phyloP scores from a whole-genome alignment of 2,113 vertebrate species.

The Gnathochromis pfefferi region DNA sequence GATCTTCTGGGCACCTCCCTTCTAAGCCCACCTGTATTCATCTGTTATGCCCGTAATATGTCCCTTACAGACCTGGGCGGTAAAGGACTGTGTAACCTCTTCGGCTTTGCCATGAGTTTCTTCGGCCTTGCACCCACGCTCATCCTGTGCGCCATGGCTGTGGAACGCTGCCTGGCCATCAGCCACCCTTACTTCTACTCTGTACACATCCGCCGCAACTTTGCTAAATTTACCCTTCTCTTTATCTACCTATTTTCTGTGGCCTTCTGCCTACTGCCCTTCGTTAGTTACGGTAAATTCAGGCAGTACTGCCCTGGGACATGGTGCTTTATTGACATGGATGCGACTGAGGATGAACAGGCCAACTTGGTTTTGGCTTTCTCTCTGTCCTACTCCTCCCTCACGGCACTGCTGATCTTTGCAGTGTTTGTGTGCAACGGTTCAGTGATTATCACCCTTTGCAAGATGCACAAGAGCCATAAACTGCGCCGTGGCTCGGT shows the following conservation, averaged over 20 bases:
- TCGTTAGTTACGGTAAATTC: constrained; percentile 73
- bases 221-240: constrained; percentile 71
- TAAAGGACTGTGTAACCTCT: constrained; percentile 68
- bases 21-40: constrained; percentile 82
- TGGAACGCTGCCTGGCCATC: constrained; percentile 88
- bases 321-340: constrained; percentile 88
- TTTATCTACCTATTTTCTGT: constrained; percentile 73
- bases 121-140: constrained; percentile 82
- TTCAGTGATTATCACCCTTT: constrained; percentile 81
- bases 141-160: constrained; percentile 82
- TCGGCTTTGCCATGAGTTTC: constrained; percentile 83
- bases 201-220: constrained; percentile 65
- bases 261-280: constrained; percentile 77
- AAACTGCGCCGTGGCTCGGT: constrained; percentile 64
- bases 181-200: constrained; percentile 85
- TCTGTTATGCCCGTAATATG: constrained; percentile 73
- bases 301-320: constrained; percentile 86
- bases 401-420: constrained; percentile 77
- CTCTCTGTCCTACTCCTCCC: constrained; percentile 79
- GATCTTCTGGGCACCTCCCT: constrained; percentile 85
- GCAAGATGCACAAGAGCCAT: constrained; percentile 82
- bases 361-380: constrained; percentile 66
- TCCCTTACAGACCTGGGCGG: constrained; percentile 68
- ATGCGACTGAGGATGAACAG: constrained; percentile 8
- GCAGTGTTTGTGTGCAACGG: constrained; percentile 80